Conservation (phyloP, 2,888 invertebrate species). For the Sarcophaga carnaria region DNA sequence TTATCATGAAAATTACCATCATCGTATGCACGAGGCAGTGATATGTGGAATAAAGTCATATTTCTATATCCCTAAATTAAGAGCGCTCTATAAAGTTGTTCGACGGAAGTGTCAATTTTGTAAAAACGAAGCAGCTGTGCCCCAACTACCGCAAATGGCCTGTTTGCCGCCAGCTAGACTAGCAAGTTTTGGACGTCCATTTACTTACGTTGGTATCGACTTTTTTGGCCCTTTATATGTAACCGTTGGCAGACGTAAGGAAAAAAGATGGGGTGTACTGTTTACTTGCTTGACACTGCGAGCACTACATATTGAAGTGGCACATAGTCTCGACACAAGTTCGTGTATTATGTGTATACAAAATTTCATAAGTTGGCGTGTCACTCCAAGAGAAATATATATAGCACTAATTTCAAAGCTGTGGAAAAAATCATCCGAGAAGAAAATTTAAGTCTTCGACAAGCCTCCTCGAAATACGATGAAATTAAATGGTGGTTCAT, state of each 20-base stretch:
- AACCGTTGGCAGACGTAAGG: conserved; percentile 56
- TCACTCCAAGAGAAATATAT: conserved; percentile 51
- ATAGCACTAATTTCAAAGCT: conserved; percentile 62
- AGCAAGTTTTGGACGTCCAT: conserved; percentile 53
- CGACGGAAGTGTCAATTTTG: conserved; percentile 63
- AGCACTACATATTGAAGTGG: conserved; percentile 58
- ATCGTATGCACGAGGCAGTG: too few relatives aligned
- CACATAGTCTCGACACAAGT: conserved; percentile 59
- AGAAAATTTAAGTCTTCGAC: background rate
- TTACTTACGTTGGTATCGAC: conserved; percentile 62
- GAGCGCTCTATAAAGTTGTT: conserved; percentile 58
- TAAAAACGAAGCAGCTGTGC: conserved; percentile 62
- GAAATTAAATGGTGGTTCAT: conserved; percentile 64
- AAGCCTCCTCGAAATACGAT: conserved; percentile 4
- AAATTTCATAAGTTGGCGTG: conserved; percentile 59
- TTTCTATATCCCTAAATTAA: conserved; percentile 59
- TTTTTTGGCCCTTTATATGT: conserved; percentile 66
- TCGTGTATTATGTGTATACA: conserved; percentile 57
- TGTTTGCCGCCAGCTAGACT: conserved; percentile 59
- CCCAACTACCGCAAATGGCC: conserved; percentile 64
- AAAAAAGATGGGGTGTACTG: conserved; percentile 69
- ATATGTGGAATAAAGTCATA: conserved; percentile 58
- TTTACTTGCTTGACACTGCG: conserved; percentile 67
- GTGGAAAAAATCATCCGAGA: conserved; percentile 18
- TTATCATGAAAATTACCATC: conserved; percentile 49